Percentiles rank a stretch among this genome's conserved stretches.
Evolutionary conservation across 1,140 invertebrate species (phyloP).

Genomic region (Phenacoccus solenopsis): DNA sequence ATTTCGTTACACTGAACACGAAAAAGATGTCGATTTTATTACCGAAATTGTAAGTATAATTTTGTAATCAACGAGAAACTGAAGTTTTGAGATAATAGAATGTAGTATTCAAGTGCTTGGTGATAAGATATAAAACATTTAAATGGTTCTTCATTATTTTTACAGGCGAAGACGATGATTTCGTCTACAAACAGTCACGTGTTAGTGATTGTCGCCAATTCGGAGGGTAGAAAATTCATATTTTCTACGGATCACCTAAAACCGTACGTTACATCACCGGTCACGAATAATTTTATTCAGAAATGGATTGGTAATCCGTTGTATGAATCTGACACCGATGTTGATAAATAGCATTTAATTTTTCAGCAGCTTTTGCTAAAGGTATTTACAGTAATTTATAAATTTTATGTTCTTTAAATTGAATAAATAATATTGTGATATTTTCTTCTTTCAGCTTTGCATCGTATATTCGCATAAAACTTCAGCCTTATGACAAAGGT

Average conservation of each 20-base stretch:
- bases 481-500: conserved; percentile 15
- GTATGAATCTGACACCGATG: conserved; percentile 6
- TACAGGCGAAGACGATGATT: conserved; percentile 8
- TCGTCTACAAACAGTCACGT: conserved; percentile 7
- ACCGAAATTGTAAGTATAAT: conserved; percentile 6
- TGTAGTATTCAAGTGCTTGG: too few species aligned
- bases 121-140: background rate
- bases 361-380: conserved; percentile 13
- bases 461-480: conserved; percentile 15
- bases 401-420: background rate
- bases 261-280: conserved; percentile 4
- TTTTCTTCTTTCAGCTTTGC: conserved; percentile 7
- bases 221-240: conserved; percentile 6
- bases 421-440: background rate
- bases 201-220: background rate
- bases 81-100: background rate
- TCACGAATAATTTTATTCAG: background rate
- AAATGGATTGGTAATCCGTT: conserved; percentile 14
- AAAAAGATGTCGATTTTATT: conserved; percentile 9
- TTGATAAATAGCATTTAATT: conserved; percentile 17
- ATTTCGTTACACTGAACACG: conserved; percentile 5
- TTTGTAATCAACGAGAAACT: background rate
- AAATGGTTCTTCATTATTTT: background rate
- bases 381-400: background rate
- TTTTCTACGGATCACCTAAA: conserved; percentile 6